Percentiles rank a stretch among this genome's conserved stretches.
phyloP scores from a whole-genome alignment of 2,797 vertebrate genomes.

The Graptemys geographica region DNA sequence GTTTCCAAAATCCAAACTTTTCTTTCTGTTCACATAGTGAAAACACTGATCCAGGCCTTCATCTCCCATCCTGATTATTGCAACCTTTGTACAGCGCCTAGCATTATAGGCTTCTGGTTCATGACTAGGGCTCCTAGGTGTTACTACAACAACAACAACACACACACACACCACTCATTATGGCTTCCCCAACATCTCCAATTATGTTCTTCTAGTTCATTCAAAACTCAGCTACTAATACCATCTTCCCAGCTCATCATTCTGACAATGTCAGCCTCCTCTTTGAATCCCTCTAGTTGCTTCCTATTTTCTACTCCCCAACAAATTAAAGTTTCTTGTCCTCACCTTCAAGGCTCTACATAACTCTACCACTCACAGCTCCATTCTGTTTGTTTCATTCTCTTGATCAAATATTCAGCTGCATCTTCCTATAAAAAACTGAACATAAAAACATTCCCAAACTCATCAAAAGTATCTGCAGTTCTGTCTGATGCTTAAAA shows the following conservation, averaged over 20 bases:
- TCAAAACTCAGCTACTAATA: neutral
- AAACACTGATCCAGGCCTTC: fast-evolving
- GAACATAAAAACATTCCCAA: neutral
- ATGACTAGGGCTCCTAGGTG: neutral
- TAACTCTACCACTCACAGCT: neutral
- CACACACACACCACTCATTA: neutral
- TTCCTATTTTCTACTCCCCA: neutral
- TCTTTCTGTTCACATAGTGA: neutral
- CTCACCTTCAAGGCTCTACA: neutral
- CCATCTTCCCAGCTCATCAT: neutral
- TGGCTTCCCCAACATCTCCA: neutral
- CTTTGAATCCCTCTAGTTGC: neutral
- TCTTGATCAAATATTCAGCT: neutral
- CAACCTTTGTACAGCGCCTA: neutral
- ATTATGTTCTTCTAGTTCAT: neutral
- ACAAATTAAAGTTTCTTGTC: neutral
- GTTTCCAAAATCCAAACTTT: neutral
- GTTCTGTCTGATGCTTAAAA: neutral
- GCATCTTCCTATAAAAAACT: neutral
- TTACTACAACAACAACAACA: neutral
- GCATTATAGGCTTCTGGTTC: neutral
- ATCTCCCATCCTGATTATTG: neutral
- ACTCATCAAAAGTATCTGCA: fast-evolving
- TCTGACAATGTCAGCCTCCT: neutral
- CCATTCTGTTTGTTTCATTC: neutral